phyloP scores from a whole-genome alignment of 2,888 invertebrate species.

The Sesamia inferens region DNA sequence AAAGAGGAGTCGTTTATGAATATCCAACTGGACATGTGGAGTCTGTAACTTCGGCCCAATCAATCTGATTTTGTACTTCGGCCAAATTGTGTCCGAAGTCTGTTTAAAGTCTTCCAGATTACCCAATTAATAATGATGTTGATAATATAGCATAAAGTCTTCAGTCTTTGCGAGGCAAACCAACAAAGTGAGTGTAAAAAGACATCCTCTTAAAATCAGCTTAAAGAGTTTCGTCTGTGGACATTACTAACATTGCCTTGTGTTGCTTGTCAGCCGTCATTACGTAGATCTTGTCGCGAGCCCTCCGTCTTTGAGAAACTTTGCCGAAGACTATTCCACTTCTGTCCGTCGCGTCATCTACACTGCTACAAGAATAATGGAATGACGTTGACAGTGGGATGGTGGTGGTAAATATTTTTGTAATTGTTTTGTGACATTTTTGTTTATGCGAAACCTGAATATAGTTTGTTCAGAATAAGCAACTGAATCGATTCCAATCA shows the following conservation, averaged over 20 bases:
- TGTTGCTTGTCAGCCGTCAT: neutral
- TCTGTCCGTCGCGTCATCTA: neutral
- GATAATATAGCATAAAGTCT: slow-evolving; percentile 27
- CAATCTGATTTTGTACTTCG: too few relatives aligned
- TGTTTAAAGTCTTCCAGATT: neutral
- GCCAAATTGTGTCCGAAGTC: too few relatives aligned
- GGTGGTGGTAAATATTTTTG: neutral
- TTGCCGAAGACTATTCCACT: neutral
- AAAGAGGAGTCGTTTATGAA: too few relatives aligned
- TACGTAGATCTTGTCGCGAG: neutral
- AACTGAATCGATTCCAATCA: too few relatives aligned
- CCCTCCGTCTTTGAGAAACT: neutral
- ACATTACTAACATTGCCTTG: neutral
- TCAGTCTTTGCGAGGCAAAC: neutral
- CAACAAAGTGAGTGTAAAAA: neutral
- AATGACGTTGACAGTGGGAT: neutral
- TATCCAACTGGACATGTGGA: too few relatives aligned
- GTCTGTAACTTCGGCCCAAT: too few relatives aligned
- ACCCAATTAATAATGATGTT: slow-evolving; percentile 43
- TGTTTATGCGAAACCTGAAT: too few relatives aligned
- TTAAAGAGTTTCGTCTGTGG: neutral
- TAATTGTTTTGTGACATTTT: too few relatives aligned
- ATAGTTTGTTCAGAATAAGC: too few relatives aligned
- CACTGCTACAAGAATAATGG: neutral
- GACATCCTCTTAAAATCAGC: neutral